Evolutionary conservation across 1,140 invertebrate genomes (phyloP), one percentile per base, ranked within the genome.

Genomic region (Solenopsis fugax): DNA sequence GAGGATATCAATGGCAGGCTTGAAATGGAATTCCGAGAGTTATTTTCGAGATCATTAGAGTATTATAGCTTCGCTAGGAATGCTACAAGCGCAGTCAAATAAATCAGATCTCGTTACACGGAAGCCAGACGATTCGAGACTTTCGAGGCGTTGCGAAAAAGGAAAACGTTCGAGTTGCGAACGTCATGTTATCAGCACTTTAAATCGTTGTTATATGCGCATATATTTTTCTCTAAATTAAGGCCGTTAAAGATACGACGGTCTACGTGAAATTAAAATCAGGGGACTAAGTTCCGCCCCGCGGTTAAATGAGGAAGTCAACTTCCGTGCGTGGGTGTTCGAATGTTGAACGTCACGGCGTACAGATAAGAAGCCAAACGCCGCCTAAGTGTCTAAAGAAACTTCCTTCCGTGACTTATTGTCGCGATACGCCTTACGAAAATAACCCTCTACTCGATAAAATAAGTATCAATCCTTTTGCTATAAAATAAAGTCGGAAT

Each of bases 291-390:
- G 91, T 87, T 91, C 91, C 75, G 85, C 29, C 88, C 56, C 72
- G 92, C 89, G 93, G 92, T 93, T 93, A 93, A 87, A 91, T 81
- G 89, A 90, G 93, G 93, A 94, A 94, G 93, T 93, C 89, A 91
- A 94, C 93, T 94, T 94, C 93, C 93, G 92, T 92, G 88, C 85
- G 93, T 94, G 91, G 93, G 92, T 80, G 92, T 85, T 92, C 89
- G 90, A 92, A 93, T 90, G 93, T 91, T 93, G 93, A 93, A 93
- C 93, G 91, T 91, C 90, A 88, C 87, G 87, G 87, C 72, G 48
- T 87, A 64, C 80, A 89, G 91, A 93, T 93, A 93, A 93, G 91
- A 71, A 85, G 75, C 48, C 73, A 88, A 89, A 81, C 48, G 58
- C 65, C 72, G 77, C 60, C 78, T 72, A 76, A 91, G 65, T 89